phyloP scores from a whole-genome alignment of 2,888 invertebrate genomes.

The Agrochola lychnidis region DNA sequence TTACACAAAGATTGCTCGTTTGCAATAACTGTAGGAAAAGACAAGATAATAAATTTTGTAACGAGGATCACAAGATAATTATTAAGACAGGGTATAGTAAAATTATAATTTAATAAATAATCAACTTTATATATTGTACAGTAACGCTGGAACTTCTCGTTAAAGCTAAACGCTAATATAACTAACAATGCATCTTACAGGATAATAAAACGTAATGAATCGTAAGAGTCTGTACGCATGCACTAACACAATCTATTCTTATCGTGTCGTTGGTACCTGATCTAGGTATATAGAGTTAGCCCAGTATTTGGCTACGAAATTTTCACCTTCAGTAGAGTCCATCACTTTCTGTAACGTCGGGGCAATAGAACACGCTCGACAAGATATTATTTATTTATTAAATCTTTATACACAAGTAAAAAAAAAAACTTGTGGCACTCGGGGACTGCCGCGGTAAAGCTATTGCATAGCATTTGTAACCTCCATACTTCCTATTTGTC shows the following conservation, averaged over 20 bases:
- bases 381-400: too few species aligned
- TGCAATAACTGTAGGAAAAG: neutral
- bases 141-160: conserved; percentile 7
- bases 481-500: too few species aligned
- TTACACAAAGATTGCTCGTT: neutral
- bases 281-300: too few species aligned
- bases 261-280: neutral
- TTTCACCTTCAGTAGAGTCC: too few species aligned
- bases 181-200: conserved; percentile 6
- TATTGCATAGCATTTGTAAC: too few species aligned
- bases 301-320: too few species aligned
- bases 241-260: neutral
- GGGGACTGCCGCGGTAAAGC: too few species aligned
- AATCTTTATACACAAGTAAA: too few species aligned
- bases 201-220: conserved; percentile 22
- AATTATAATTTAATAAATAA: conserved; percentile 25
- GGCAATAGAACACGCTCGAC: too few species aligned
- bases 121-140: conserved; percentile 3
- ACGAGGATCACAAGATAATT: neutral
- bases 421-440: too few species aligned
- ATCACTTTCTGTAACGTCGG: too few species aligned
- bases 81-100: neutral
- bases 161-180: conserved; percentile 39
- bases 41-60: neutral
- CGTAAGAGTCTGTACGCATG: neutral